A percentile compares a stretch with the other conserved stretches of the same genome.
phyloP scores from a whole-genome alignment of 1,140 invertebrate genomes.

The Brachionus calyciflorus region DNA sequence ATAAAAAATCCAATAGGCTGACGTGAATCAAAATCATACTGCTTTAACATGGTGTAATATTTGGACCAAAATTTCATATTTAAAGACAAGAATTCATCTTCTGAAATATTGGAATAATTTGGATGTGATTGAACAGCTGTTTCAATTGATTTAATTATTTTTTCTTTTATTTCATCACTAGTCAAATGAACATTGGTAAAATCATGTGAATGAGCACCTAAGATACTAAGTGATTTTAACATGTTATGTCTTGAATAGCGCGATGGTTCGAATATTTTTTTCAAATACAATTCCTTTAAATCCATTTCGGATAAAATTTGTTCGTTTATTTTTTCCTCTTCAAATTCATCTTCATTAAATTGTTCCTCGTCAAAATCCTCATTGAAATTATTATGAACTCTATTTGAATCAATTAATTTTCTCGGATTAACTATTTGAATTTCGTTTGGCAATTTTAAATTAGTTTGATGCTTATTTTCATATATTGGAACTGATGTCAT shows the following conservation, averaged over 20 bases:
- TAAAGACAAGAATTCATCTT: constrained; percentile 36
- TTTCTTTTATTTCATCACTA: constrained; percentile 23
- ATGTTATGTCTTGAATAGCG: constrained; percentile 31
- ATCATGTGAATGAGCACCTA: neutral
- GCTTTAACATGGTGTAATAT: constrained; percentile 40
- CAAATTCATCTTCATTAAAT: constrained; percentile 35
- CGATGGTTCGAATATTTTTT: constrained; percentile 33
- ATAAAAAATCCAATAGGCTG: neutral
- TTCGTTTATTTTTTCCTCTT: constrained; percentile 17
- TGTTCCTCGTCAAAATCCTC: constrained; percentile 29
- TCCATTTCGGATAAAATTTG: constrained; percentile 23
- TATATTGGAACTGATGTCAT: neutral
- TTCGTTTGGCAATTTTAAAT: neutral
- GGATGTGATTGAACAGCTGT: constrained; percentile 12
- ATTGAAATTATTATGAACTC: neutral
- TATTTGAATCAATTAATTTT: neutral
- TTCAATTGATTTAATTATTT: constrained; percentile 28
- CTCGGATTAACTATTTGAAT: neutral
- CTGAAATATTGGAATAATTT: constrained; percentile 6
- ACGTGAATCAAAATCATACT: constrained; percentile 42
- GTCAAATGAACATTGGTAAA: neutral
- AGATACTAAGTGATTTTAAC: constrained; percentile 7
- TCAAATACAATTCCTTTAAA: constrained; percentile 1
- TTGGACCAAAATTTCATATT: constrained; percentile 39
- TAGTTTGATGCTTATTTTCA: neutral